Percentiles rank a stretch among this genome's conserved stretches.
phyloP scores from a whole-genome alignment of 1,140 invertebrate species.

The Proales similis region DNA sequence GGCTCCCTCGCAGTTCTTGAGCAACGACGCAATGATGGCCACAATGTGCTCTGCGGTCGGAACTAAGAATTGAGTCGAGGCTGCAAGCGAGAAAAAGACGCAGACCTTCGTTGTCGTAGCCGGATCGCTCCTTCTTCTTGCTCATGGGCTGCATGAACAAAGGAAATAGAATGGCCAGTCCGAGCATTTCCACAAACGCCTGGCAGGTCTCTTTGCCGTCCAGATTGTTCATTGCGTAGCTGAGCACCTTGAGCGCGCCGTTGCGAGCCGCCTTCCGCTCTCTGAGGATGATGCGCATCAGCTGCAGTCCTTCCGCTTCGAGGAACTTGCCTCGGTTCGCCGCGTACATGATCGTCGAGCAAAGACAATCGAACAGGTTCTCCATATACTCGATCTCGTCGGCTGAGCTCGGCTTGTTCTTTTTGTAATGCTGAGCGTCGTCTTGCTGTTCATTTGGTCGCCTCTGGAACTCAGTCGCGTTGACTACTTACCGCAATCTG shows the following conservation, averaged over 20 bases:
- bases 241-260: conserved; percentile 89
- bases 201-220: conserved; percentile 91
- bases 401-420: conserved; percentile 76
- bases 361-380: conserved; percentile 90
- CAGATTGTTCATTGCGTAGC: conserved; percentile 84
- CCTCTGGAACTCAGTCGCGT: not conserved
- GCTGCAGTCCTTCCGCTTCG: conserved; percentile 83
- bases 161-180: conserved; percentile 88
- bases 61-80: not conserved
- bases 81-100: not conserved
- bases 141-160: conserved; percentile 97
- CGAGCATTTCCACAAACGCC: conserved; percentile 96
- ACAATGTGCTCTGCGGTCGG: conserved; percentile 72
- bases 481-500: conserved; percentile 71
- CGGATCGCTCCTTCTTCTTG: conserved; percentile 43
- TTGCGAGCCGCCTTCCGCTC: conserved; percentile 94
- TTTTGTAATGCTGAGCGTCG: conserved; percentile 70
- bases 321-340: conserved; percentile 84
- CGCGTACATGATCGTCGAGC: conserved; percentile 78
- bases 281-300: conserved; percentile 93
- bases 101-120: conserved; percentile 29
- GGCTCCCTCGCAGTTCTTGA: conserved; percentile 79
- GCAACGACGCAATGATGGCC: conserved; percentile 84
- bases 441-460: not conserved
- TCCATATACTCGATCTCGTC: conserved; percentile 98